Evolutionary conservation across 2,888 invertebrate species (phyloP).

Genomic region (Dioctria linearis): DNA sequence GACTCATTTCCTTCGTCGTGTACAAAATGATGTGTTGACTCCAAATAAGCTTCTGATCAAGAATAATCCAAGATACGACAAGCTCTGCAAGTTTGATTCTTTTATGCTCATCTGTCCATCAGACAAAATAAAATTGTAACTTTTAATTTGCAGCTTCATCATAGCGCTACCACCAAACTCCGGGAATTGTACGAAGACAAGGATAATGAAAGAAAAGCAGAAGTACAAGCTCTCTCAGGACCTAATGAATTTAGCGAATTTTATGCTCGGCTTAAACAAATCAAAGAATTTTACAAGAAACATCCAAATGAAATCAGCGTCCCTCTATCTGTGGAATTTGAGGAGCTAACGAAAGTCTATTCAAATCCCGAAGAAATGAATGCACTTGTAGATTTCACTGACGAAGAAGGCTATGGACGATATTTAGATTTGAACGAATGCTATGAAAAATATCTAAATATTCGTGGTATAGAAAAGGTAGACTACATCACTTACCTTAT

Average conservation of each 20-base stretch:
- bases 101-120: not conserved
- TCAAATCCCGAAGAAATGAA: conserved; percentile 92
- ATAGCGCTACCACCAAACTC: conserved; percentile 79
- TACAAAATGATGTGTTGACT: too few species aligned
- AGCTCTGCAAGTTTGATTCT: not conserved
- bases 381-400: conserved; percentile 94
- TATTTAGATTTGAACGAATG: conserved; percentile 98
- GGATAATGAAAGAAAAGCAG: conserved; percentile 94
- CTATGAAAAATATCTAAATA: conserved; percentile 95
- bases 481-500: conserved; percentile 97
- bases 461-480: conserved; percentile 96
- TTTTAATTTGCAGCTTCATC: not conserved
- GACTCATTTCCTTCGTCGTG: too few species aligned
- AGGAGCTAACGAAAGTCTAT: conserved; percentile 89
- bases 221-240: conserved; percentile 94
- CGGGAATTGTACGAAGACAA: conserved; percentile 97
- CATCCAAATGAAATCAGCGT: conserved; percentile 96
- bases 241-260: conserved; percentile 99
- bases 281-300: conserved; percentile 96
- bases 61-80: not conserved
- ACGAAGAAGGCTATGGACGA: conserved; percentile 99
- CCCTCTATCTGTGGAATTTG: conserved; percentile 98
- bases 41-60: too few species aligned
- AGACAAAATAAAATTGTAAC: not conserved
- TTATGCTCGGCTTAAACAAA: conserved; percentile 91